These are phyloP conservation scores for Polyergus mexicanus DNA, from an alignment of 1,140 invertebrate genomes.

Conservation along the genomic window DNA sequence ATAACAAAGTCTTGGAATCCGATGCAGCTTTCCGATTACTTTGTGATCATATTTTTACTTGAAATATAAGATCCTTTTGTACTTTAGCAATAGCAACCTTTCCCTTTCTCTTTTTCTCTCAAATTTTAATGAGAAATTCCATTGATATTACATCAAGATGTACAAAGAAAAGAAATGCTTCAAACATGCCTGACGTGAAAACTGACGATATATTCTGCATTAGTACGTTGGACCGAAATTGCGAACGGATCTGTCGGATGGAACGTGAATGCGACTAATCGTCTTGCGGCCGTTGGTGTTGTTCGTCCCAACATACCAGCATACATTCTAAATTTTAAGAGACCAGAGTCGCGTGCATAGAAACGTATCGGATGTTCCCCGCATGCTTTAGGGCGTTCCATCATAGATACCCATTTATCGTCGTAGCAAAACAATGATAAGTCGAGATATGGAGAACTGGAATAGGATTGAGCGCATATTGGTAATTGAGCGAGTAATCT, in stretches of 20 bases:
- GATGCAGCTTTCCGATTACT: conserved; percentile 2
- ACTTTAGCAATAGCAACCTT: conserved; percentile 6
- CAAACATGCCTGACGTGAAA: conserved; percentile 93
- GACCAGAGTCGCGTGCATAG: conserved; percentile 95
- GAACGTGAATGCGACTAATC: conserved; percentile 99
- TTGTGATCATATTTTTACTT: neutral
- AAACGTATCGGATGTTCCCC: conserved; percentile 98
- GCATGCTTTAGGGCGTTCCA: conserved; percentile 97
- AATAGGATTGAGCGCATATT: conserved; percentile 98
- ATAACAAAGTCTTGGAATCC: conserved; percentile 2
- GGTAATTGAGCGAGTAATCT: conserved; percentile 96
- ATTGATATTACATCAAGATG: neutral
- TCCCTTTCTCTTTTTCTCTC: neutral
- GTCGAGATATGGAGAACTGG: conserved; percentile 97
- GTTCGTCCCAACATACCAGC: conserved; percentile 90
- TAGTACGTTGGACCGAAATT: conserved; percentile 97
- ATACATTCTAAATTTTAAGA: conserved; percentile 96
- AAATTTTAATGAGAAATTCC: neutral
- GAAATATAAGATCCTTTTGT: conserved; percentile 30
- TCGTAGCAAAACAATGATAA: conserved; percentile 97
- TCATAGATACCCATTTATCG: conserved; percentile 97
- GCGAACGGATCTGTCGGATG: conserved; percentile 98
- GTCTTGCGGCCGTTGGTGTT: conserved; percentile 88
- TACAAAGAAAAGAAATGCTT: conserved; percentile 20
- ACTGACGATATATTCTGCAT: conserved; percentile 98